Evolutionary conservation across 1,140 invertebrate species (phyloP), one percentile per base, ranked within the genome.

Genomic region (Drosophila sechellia): DNA sequence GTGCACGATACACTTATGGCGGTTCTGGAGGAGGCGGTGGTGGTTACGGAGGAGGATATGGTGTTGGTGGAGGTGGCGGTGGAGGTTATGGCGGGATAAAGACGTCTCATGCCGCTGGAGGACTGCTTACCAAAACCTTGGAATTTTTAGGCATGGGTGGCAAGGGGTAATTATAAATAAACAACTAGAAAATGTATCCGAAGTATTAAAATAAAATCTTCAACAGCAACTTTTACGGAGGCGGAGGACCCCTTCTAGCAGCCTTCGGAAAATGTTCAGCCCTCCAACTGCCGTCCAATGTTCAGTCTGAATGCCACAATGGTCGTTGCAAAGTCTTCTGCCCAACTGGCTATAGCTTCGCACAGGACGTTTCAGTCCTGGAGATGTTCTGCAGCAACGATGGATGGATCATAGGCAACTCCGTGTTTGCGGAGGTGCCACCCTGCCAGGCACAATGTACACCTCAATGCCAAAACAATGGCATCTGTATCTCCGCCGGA

Each of bases 381-480:
- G 92, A 92, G 5, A 80, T 95, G 40, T 91, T 77, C 10, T 96
- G 95, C 75, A 77, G 90, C 10, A 90, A 94, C 42, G 93, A 93
- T 17, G 74, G 93, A 52, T 96, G 95, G 95, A 86, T 93, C 57
- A 90, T 94, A 45, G 75, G 92, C 52, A 93, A 93, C 43, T 91
- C 93, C 11, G 92, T 92, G 15, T 94, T 93, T 84, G 80, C 71
- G 0, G 69, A 63, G 5, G 91, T 95, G 11, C 95, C 95, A 4
- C 87, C 94, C 27, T 96, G 95, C 75, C 93, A 95, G 93, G 94
- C 95, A 94, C 93, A 93, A 69, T 98, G 97, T 87, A 79, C 94
- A 13, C 95, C 95, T 0, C 92, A 93, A 1, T 98, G 97, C 90
- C 93, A 95, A 80, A 97, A 98, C 92, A 95, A 94, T 50, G 97